Conservation (phyloP, 2,888 invertebrate species). For the Spatulosminthurus flaviceps region DNA sequence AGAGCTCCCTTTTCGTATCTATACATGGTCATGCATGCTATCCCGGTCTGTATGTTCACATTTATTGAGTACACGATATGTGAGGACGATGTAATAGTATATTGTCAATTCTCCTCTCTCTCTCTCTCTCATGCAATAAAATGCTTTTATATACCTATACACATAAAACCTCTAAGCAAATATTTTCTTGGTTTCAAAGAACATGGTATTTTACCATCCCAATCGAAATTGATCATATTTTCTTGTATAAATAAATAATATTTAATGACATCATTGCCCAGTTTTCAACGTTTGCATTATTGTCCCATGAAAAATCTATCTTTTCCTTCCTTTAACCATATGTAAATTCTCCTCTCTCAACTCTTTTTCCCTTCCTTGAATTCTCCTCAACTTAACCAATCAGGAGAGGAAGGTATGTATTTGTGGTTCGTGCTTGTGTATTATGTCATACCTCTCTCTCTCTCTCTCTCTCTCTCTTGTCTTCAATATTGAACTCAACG, state of each 20-base stretch:
- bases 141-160: background rate
- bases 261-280: constrained; percentile 6
- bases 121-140: background rate
- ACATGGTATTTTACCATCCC: background rate
- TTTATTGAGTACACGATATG: background rate
- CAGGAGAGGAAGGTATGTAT: background rate
- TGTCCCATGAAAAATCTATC: background rate
- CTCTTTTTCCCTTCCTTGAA: too few relatives aligned
- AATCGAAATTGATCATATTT: constrained; percentile 21
- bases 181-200: background rate
- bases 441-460: background rate
- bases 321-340: background rate
- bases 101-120: constrained; percentile 15
- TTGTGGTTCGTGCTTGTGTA: background rate
- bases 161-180: background rate
- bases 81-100: background rate
- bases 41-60: too few relatives aligned
- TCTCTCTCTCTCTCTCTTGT: too few relatives aligned
- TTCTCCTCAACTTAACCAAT: constrained; percentile 29
- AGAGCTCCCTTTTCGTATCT: too few relatives aligned
- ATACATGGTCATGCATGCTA: too few relatives aligned
- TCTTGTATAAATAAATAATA: constrained; percentile 29
- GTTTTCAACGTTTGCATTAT: too few relatives aligned
- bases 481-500: too few relatives aligned
- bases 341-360: too few relatives aligned